phyloP scores from a whole-genome alignment of 1,140 invertebrate species.

The Oryctes rhinoceros region DNA sequence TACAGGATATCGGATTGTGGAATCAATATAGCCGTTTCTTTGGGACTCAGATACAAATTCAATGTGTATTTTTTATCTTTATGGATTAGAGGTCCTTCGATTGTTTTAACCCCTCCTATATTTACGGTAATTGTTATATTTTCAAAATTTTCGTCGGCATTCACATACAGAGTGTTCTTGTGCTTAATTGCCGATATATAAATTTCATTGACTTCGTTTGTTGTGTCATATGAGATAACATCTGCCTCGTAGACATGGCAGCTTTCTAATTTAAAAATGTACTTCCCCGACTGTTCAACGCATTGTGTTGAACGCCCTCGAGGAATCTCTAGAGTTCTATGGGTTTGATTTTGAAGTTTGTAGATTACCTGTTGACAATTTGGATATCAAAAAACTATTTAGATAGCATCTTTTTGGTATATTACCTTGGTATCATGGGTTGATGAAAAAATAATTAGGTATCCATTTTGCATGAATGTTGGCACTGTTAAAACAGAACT shows the following conservation, averaged over 20 bases:
- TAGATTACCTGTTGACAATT: conserved; percentile 39
- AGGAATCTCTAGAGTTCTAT: conserved; percentile 46
- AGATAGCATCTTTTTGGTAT: background rate
- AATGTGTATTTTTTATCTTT: conserved; percentile 51
- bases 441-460: conserved; percentile 71
- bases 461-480: conserved; percentile 80
- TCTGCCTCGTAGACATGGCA: conserved; percentile 81
- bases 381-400: background rate
- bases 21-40: conserved; percentile 67
- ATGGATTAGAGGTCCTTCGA: conserved; percentile 47
- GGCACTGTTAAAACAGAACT: conserved; percentile 72
- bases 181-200: conserved; percentile 59
- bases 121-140: conserved; percentile 57
- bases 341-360: conserved; percentile 49
- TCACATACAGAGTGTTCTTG: conserved; percentile 53
- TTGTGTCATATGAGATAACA: conserved; percentile 62
- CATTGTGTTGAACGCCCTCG: conserved; percentile 66
- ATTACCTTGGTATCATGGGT: conserved; percentile 75
- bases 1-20: conserved; percentile 74
- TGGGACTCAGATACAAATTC: conserved; percentile 58
- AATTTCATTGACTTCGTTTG: conserved; percentile 56
- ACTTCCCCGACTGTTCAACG: conserved; percentile 73
- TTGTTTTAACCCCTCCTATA: conserved; percentile 51
- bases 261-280: conserved; percentile 78
- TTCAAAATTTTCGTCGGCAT: conserved; percentile 54